Conservation (phyloP, 2,888 invertebrate genomes). For the Drosophila tripunctata region DNA sequence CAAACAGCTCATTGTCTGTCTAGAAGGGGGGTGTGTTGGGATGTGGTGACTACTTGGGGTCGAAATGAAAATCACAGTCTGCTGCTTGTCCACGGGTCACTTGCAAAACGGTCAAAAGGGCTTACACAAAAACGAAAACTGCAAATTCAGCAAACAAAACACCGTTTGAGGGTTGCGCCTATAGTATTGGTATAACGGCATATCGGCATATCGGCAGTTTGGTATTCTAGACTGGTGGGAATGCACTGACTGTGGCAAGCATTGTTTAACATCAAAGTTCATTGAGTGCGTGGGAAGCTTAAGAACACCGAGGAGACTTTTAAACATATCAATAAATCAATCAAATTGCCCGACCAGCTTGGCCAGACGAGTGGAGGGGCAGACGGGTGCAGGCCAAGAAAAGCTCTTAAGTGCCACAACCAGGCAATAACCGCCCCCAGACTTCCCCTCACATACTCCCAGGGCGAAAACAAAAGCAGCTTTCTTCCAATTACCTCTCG, state of each 20-base stretch:
- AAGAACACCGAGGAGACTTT: slow-evolving; percentile 30
- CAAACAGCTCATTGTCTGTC: slow-evolving; percentile 53
- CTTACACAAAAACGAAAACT: slow-evolving; percentile 37
- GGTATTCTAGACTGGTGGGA: slow-evolving; percentile 72
- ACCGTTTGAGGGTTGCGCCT: slow-evolving; percentile 2
- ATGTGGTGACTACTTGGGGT: slow-evolving; percentile 21
- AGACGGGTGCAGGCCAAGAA: slow-evolving; percentile 10
- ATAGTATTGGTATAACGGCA: slow-evolving; percentile 15
- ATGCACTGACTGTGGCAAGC: slow-evolving; percentile 26
- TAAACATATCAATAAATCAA: slow-evolving; percentile 62
- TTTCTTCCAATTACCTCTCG: slow-evolving; percentile 56
- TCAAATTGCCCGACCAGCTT: slow-evolving; percentile 43
- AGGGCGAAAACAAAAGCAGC: slow-evolving; percentile 49
- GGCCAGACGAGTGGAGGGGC: too few species aligned
- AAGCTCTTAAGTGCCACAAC: slow-evolving; percentile 55
- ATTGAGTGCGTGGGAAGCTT: slow-evolving; percentile 76
- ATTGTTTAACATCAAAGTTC: slow-evolving; percentile 65
- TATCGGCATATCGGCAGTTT: too few species aligned
- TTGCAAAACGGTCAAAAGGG: slow-evolving; percentile 73
- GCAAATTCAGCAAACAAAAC: slow-evolving; percentile 29
- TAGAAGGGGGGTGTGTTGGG: not conserved
- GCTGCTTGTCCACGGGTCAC: slow-evolving; percentile 64
- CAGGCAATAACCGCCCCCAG: slow-evolving; percentile 13
- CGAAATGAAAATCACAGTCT: slow-evolving; percentile 72
- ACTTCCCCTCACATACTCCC: not conserved